Base-by-base conservation (phyloP, 2,113 vertebrate genomes). In the Narcine bancroftii region DNA sequence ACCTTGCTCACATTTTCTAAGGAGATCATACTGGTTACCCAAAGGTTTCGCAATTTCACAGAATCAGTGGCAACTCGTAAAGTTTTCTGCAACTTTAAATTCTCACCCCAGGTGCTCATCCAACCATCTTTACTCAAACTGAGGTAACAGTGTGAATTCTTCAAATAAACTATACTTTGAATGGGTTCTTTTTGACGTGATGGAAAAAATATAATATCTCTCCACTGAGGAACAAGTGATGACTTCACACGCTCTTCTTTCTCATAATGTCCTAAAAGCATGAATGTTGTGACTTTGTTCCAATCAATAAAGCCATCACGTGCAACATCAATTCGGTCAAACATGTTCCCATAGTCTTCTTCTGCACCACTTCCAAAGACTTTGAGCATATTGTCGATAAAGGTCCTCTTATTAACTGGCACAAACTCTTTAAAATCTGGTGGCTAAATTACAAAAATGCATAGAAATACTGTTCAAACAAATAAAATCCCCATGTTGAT, bases 1-100 rank as follows among this genome's bases (percentile, higher is more conserved):
- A 97, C 97, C 97, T 97, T 97, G 94, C 97, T 95, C 11, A 96
- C 93, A 72, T 97, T 97, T 94, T 95, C 95, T 93, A 97, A 94
- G 92, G 95, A 94, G 93, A 96, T 96, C 94, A 97, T 92, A 73
- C 96, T 96, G 2, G 97, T 97, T 92, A 97, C 97, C 96, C 96
- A 97, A 50, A 98, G 95, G 94, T 97, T 96, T 94, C 96, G 97
- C 83, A 96, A 94, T 81, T 94, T 95, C 75, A 95, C 95, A 1
- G 95, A 94, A 93, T 96, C 95, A 79, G 96, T 96, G 69, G 94
- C 94, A 92, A 98, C 95, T 50, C 94, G 96, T 92, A 96, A 93
- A 21, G 94, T 95, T 93, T 94, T 94, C 92, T 97, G 94, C 15
- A 96, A 93, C 26, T 95, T 96, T 93, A 97, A 94, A 94, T 96